phyloP scores from a whole-genome alignment of 2,888 invertebrate species.

The Elysia crispata region DNA sequence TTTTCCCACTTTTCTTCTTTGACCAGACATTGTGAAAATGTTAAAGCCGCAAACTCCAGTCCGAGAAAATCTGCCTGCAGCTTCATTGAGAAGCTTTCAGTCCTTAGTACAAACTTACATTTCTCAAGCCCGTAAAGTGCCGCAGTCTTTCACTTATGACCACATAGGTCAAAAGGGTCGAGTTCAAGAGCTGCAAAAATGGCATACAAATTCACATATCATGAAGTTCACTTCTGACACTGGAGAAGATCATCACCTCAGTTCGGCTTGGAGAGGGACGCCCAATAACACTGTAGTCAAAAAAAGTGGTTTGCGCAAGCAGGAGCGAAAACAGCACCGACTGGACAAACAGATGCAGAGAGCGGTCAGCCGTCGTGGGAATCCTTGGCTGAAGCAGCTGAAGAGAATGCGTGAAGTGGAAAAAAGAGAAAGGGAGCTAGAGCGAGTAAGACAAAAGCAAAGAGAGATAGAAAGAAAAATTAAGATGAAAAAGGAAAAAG shows the following conservation, averaged over 20 bases:
- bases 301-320: background rate
- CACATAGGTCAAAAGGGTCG: too few relatives aligned
- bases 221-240: too few relatives aligned
- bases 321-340: background rate
- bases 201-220: too few relatives aligned
- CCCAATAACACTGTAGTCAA: background rate
- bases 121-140: background rate
- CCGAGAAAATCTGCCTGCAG: background rate
- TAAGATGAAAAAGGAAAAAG: background rate
- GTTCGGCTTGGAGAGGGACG: too few relatives aligned
- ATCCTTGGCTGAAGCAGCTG: too few relatives aligned
- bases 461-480: background rate
- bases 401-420: too few relatives aligned
- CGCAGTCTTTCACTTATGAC: background rate
- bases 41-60: conserved; percentile 13
- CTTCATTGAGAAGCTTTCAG: conserved; percentile 29
- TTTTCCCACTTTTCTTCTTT: background rate
- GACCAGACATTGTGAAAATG: conserved; percentile 32
- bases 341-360: too few relatives aligned
- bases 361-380: too few relatives aligned
- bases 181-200: too few relatives aligned
- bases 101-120: conserved; percentile 20
- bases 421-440: too few relatives aligned
- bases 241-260: background rate
- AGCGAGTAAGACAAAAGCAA: too few relatives aligned